Evolutionary conservation across 2,888 invertebrate genomes (phyloP).

Genomic region (Pyrrhia umbra): DNA sequence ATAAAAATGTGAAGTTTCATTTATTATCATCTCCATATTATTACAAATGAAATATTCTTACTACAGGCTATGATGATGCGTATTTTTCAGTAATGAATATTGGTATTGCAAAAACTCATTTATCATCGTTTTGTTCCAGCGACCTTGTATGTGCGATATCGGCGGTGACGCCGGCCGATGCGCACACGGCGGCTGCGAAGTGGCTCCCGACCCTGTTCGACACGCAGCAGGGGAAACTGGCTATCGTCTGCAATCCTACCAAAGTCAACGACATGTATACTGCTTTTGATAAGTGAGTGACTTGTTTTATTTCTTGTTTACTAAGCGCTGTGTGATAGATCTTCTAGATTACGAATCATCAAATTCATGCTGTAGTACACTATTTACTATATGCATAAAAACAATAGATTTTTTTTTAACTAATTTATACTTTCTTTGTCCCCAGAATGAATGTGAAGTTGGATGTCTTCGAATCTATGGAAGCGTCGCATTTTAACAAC

Average conservation of each 20-base stretch:
- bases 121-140: slow-evolving; percentile 75
- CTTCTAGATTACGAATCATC: too few species aligned
- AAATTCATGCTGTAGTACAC: too few species aligned
- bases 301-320: background rate
- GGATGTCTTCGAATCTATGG: slow-evolving; percentile 90
- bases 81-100: too few species aligned
- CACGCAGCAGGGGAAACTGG: slow-evolving; percentile 90
- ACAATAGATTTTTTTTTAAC: too few species aligned
- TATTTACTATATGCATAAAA: too few species aligned
- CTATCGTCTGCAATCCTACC: slow-evolving; percentile 94
- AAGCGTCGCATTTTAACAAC: slow-evolving; percentile 91
- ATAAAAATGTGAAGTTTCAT: too few species aligned
- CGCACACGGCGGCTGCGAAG: slow-evolving; percentile 92
- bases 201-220: slow-evolving; percentile 93
- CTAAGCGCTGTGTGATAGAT: too few species aligned
- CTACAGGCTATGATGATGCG: too few species aligned
- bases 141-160: slow-evolving; percentile 92
- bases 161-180: slow-evolving; percentile 91
- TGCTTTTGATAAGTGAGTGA: slow-evolving; percentile 92
- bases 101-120: background rate
- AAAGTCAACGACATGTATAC: slow-evolving; percentile 92
- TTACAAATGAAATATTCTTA: too few species aligned
- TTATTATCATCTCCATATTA: too few species aligned
- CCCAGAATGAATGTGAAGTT: slow-evolving; percentile 90
- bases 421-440: background rate